Evolutionary conservation across 2,113 vertebrate species (phyloP).

Genomic region (Quiscalus mexicanus): DNA sequence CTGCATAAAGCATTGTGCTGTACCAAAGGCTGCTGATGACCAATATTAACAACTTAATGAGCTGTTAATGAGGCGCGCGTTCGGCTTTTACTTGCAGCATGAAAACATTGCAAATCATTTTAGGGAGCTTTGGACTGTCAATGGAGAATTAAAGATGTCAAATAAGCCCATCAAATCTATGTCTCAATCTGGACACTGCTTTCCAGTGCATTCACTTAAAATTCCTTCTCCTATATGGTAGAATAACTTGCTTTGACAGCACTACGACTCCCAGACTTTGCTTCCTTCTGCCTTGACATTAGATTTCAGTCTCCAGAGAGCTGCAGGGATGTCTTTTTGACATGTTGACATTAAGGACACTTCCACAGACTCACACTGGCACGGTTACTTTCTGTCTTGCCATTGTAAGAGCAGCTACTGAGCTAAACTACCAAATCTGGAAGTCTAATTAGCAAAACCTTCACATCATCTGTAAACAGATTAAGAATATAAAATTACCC

Average conservation of each 20-base stretch:
- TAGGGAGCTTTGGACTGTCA: conserved; percentile 47
- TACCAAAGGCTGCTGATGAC: conserved; percentile 68
- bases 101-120: conserved; percentile 69
- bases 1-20: conserved; percentile 29
- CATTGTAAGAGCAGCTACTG: background rate
- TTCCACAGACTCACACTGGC: conserved; percentile 38
- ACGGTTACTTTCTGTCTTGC: background rate
- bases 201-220: conserved; percentile 44
- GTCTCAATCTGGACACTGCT: conserved; percentile 53
- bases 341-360: conserved; percentile 62
- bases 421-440: background rate
- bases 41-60: conserved; percentile 75
- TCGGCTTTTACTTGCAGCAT: conserved; percentile 63
- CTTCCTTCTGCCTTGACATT: conserved; percentile 56
- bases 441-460: conserved; percentile 11
- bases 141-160: conserved; percentile 55
- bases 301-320: conserved; percentile 51
- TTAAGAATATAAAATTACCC: background rate
- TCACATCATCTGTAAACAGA: background rate
- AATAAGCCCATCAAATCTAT: conserved; percentile 44
- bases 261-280: conserved; percentile 21
- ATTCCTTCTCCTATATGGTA: conserved; percentile 13
- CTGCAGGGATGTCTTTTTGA: conserved; percentile 58
- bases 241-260: conserved; percentile 59
- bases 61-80: conserved; percentile 67